Evolutionary conservation across 1,140 invertebrate genomes (phyloP).

Genomic region (Bombus vancouverensis): DNA sequence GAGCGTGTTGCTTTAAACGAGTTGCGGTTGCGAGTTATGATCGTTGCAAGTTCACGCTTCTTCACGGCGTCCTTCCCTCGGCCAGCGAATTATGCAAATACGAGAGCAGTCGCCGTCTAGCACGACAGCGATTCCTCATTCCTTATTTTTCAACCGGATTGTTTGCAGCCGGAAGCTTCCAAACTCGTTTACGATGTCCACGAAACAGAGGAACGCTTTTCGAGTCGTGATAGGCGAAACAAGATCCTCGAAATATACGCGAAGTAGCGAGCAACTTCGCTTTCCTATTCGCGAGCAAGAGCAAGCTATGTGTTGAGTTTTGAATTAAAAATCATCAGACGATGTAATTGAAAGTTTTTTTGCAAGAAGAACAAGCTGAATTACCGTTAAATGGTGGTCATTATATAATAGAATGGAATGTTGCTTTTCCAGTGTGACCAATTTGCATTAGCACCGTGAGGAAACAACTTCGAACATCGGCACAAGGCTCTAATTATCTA

Average conservation of each 20-base stretch:
- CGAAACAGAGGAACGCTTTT: slow-evolving; percentile 32
- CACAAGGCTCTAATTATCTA: neutral
- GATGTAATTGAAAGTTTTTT: neutral
- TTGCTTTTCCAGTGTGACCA: neutral
- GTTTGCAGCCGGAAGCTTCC: slow-evolving; percentile 44
- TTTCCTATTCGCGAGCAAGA: neutral
- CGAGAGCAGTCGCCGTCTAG: slow-evolving; percentile 48
- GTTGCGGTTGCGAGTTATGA: slow-evolving; percentile 68
- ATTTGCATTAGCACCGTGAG: neutral
- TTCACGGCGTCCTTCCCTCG: slow-evolving; percentile 48
- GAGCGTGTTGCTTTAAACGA: slow-evolving; percentile 60
- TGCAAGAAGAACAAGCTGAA: neutral
- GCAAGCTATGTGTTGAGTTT: neutral
- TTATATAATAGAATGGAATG: slow-evolving; percentile 7
- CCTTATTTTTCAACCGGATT: slow-evolving; percentile 13
- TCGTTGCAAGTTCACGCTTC: slow-evolving; percentile 64
- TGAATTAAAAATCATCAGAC: slow-evolving; percentile 18
- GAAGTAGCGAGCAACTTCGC: neutral
- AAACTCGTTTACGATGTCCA: slow-evolving; percentile 46
- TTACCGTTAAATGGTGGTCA: neutral
- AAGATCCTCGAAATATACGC: slow-evolving; percentile 15
- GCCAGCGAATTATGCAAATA: slow-evolving; percentile 67
- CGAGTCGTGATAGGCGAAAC: slow-evolving; percentile 15
- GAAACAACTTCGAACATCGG: neutral
- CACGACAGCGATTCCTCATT: slow-evolving; percentile 13